A percentile compares a stretch with the other conserved stretches of the same genome.
These are phyloP conservation scores for Cladopsammia gracilis DNA, from an alignment of 64 coral and sea anemone species.

Conservation along the genomic window DNA sequence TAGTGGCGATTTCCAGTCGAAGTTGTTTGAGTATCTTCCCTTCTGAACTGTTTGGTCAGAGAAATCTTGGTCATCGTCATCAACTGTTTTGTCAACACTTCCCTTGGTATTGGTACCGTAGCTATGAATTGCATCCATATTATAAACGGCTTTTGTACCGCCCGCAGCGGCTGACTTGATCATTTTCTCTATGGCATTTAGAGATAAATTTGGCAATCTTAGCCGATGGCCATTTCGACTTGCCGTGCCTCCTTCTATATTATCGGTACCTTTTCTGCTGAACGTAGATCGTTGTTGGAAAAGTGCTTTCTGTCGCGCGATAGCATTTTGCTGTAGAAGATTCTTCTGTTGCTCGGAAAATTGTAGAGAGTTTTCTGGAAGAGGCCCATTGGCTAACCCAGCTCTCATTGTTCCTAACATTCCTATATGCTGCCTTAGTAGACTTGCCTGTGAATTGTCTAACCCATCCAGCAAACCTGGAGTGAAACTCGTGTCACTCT, in stretches of 20 bases:
- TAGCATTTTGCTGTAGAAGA: neutral
- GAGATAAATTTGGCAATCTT: neutral
- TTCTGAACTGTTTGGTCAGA: neutral
- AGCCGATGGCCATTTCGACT: neutral
- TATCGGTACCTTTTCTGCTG: neutral
- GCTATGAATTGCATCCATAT: neutral
- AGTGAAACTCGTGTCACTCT: neutral
- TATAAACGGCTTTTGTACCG: neutral
- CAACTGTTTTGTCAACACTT: too few relatives aligned
- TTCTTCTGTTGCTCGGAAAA: too few relatives aligned
- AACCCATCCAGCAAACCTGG: neutral
- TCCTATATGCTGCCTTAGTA: neutral
- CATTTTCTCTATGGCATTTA: constrained; percentile 5
- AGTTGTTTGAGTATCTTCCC: neutral
- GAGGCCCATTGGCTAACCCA: too few relatives aligned
- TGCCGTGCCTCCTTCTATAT: neutral
- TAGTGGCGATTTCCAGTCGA: neutral
- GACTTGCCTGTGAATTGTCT: constrained; percentile 1
- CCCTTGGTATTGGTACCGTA: neutral
- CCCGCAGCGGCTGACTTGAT: neutral
- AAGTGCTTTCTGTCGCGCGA: neutral
- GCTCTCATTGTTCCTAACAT: too few relatives aligned
- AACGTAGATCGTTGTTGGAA: neutral
- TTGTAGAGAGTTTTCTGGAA: too few relatives aligned
- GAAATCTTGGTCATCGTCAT: neutral